Conservation (phyloP, 2,888 invertebrate genomes). For the Drosophila setosimentum region DNA sequence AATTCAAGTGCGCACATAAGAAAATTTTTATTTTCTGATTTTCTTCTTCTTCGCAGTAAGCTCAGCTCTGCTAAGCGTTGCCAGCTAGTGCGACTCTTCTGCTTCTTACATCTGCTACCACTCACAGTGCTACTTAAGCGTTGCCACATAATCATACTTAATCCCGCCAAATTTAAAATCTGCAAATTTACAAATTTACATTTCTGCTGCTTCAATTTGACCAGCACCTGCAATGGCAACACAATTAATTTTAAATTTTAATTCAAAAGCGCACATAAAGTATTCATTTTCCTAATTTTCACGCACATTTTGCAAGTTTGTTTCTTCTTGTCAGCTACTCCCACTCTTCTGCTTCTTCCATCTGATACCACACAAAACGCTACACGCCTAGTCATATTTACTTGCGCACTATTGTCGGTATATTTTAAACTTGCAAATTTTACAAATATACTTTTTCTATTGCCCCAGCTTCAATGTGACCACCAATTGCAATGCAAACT, state of each 20-base stretch:
- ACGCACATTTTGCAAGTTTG: too few species aligned
- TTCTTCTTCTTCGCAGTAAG: constrained; percentile 6
- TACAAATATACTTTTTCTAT: constrained; percentile 13
- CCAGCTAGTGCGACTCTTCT: neutral
- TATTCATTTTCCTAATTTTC: too few species aligned
- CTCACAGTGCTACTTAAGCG: neutral
- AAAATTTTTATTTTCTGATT: neutral
- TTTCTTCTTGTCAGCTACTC: constrained; percentile 15
- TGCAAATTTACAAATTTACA: too few species aligned
- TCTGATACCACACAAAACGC: neutral
- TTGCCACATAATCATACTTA: too few species aligned
- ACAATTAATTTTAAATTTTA: too few species aligned
- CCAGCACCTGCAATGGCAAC: too few species aligned
- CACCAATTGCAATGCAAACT: constrained; percentile 87
- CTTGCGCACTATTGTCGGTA: neutral
- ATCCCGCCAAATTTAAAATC: too few species aligned
- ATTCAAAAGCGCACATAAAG: too few species aligned
- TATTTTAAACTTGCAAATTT: neutral
- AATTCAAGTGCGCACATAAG: neutral
- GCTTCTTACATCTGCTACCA: neutral
- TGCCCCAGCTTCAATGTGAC: constrained; percentile 86
- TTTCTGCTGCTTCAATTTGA: too few species aligned
- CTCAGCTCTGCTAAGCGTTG: constrained; percentile 7
- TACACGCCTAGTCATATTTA: neutral
- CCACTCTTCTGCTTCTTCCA: neutral